Conservation (phyloP, 2,113 vertebrate genomes). For the Tragelaphus strepsiceros region DNA sequence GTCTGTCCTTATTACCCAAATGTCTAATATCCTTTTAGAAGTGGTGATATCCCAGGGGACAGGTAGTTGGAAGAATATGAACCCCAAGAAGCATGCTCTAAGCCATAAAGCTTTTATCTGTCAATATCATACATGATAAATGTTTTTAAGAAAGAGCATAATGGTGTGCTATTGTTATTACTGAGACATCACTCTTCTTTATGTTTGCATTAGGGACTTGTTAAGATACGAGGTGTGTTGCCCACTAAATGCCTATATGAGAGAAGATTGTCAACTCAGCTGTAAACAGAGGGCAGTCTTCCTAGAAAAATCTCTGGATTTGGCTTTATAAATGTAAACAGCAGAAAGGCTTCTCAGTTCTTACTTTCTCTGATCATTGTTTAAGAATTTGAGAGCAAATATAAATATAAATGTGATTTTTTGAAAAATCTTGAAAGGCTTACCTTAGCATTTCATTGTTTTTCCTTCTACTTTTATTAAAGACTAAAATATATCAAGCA, state of each 20-base stretch:
- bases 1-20: conserved; percentile 41
- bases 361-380: neutral
- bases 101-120: conserved; percentile 61
- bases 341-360: neutral
- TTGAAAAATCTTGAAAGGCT: neutral
- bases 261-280: conserved; percentile 64
- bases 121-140: conserved; percentile 52
- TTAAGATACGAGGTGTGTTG: conserved; percentile 51
- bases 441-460: neutral
- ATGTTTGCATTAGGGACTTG: conserved; percentile 61
- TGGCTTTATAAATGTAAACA: neutral
- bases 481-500: neutral
- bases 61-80: conserved; percentile 49
- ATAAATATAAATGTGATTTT: neutral
- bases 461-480: neutral
- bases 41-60: neutral
- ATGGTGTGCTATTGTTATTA: conserved; percentile 34
- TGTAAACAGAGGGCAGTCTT: conserved; percentile 49
- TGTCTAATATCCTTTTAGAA: conserved; percentile 16
- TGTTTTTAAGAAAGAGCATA: conserved; percentile 42
- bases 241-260: conserved; percentile 47
- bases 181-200: conserved; percentile 63
- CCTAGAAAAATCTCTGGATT: conserved; percentile 50
- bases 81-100: conserved; percentile 38
- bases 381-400: conserved; percentile 15